phyloP scores from a whole-genome alignment of 2,888 invertebrate species.

The Ctena decussata region DNA sequence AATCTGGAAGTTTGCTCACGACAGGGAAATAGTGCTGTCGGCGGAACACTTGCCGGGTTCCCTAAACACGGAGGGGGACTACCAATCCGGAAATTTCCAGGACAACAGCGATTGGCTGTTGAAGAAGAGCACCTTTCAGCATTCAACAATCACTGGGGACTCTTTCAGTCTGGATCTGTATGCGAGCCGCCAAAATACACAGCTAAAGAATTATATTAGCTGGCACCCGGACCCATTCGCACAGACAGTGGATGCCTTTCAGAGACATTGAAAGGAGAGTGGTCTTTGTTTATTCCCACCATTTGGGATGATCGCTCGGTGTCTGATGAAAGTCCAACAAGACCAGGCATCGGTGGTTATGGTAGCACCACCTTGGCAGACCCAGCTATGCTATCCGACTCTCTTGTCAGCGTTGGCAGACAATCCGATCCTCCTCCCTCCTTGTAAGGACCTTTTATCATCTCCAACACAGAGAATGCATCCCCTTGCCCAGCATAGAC shows the following conservation, averaged over 20 bases:
- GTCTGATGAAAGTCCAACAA: conserved; percentile 8
- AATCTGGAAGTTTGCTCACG: not conserved
- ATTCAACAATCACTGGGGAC: not conserved
- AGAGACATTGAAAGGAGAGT: not conserved
- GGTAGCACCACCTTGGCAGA: conserved; percentile 26
- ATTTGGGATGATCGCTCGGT: conserved; percentile 15
- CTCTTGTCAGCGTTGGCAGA: conserved; percentile 8
- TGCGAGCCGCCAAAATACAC: conserved; percentile 4
- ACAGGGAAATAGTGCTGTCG: not conserved
- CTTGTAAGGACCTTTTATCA: not conserved
- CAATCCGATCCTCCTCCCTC: conserved; percentile 3
- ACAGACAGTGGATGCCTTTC: conserved; percentile 9
- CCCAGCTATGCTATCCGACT: not conserved
- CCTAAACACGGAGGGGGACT: not conserved
- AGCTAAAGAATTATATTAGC: not conserved
- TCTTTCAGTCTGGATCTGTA: not conserved
- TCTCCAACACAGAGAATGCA: not conserved
- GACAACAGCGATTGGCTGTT: not conserved
- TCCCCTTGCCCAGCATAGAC: not conserved
- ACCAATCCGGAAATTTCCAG: not conserved
- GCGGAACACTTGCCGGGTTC: not conserved
- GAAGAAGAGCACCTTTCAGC: not conserved
- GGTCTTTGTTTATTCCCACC: conserved; percentile 17
- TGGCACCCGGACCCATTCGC: not conserved
- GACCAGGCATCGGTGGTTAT: conserved; percentile 17